Evolutionary conservation across 2,888 invertebrate species (phyloP), one percentile per base, ranked within the genome.

Genomic region (Axea sp.): DNA sequence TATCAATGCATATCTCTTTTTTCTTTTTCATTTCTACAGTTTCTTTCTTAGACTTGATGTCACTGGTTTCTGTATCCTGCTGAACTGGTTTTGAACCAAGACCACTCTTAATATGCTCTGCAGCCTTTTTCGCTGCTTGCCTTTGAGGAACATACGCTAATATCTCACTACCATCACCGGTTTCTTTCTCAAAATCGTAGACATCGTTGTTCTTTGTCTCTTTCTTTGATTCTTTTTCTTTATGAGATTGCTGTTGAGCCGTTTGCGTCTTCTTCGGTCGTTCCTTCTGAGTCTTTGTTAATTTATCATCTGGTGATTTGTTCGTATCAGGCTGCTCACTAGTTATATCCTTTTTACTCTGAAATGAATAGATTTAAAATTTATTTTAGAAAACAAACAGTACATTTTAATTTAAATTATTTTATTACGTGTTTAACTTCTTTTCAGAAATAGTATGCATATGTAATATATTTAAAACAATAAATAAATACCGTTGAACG

Each of bases 51-150:
- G 79, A 17, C 62, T 83, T 85, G 11, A 68, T 73, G 0, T 88
- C 88, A 1, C 71, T 87, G 72, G 87, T 35, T 12, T 86, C 86
- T 0, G 76, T 33, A 8, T 84, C 84, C 2, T 79, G 41, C 80
- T 77, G 76, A 0, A 84, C 78, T 33, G 84, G 80, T 79, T 90
- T 90, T 0, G 90, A 73, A 53, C 92, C 92, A 78, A 93, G 89
- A 3, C 94, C 94, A 85, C 94, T 94, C 85, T 96, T 95, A 55
- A 96, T 94, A 83, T 95, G 95, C 80, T 96, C 96, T 0, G 96
- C 95, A 0, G 96, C 96, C 86, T 96, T 96, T 85, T 96, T 96
- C 6, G 96, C 96, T 0, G 96, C 96, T 88, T 96, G 95, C 69
- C 96, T 89, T 85, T 96, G 96, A 0, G 96, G 96, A 12, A 96